Evolutionary conservation across 2,797 vertebrate species (phyloP).

Genomic region (Xyrichtys novacula): DNA sequence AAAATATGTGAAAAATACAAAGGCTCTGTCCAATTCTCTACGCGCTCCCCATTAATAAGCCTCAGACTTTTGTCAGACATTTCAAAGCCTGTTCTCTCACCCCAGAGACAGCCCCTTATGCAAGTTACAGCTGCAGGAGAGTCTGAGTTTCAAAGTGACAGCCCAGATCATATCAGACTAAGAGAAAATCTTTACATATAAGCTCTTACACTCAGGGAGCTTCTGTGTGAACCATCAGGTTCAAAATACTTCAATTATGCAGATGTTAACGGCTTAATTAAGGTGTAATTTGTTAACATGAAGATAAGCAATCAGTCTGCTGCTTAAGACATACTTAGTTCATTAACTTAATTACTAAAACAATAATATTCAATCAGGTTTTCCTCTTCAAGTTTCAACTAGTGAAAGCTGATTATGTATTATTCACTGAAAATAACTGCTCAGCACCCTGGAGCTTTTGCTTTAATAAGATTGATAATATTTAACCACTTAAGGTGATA

Average conservation of each 20-base stretch:
- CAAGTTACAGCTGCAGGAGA: constrained; percentile 19
- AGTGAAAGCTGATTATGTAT: too few species aligned
- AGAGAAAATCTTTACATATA: not conserved
- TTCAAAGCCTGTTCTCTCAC: constrained; percentile 26
- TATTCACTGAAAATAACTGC: too few species aligned
- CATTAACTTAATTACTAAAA: constrained; percentile 8
- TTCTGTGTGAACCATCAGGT: not conserved
- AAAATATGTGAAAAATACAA: constrained; percentile 14
- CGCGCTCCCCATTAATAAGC: constrained; percentile 25
- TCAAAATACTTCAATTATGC: not conserved
- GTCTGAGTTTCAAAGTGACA: constrained; percentile 35
- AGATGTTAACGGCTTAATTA: constrained; percentile 5
- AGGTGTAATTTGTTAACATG: constrained; percentile 5
- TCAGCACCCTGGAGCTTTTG: too few species aligned
- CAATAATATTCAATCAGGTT: too few species aligned
- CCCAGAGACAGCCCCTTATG: constrained; percentile 20
- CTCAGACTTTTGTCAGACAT: constrained; percentile 31
- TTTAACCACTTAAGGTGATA: too few species aligned
- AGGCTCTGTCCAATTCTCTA: constrained; percentile 3
- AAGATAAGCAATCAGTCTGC: constrained; percentile 9
- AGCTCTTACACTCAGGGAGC: not conserved
- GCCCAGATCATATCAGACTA: constrained; percentile 13
- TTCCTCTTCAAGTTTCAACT: too few species aligned
- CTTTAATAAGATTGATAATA: too few species aligned
- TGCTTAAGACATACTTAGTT: constrained; percentile 27